Conservation (phyloP, 2,797 vertebrate species). For the Rhinophrynus dorsalis region DNA sequence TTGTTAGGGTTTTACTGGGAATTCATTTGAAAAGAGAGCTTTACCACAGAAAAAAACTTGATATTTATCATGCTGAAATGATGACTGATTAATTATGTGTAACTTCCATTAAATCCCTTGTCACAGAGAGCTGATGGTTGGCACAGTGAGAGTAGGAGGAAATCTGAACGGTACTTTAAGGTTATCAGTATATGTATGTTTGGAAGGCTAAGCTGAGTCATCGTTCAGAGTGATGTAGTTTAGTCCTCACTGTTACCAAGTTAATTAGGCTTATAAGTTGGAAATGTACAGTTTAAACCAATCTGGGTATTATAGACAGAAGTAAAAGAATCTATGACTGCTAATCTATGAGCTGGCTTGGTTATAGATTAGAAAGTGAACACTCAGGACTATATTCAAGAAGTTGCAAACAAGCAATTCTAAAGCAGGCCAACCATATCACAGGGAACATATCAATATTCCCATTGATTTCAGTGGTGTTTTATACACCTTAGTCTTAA, state of each 20-base stretch:
- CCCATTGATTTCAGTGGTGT: too few relatives aligned
- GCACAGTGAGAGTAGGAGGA: slow-evolving; percentile 10
- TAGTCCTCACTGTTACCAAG: slow-evolving; percentile 12
- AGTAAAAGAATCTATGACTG: not conserved
- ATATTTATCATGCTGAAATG: too few relatives aligned
- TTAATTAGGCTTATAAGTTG: slow-evolving; percentile 30
- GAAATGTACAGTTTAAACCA: slow-evolving; percentile 19
- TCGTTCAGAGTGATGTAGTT: slow-evolving; percentile 27
- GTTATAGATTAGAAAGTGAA: slow-evolving; percentile 7
- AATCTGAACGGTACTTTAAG: slow-evolving; percentile 22
- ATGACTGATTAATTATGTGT: too few relatives aligned
- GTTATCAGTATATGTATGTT: slow-evolving; percentile 21
- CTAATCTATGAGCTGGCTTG: too few relatives aligned
- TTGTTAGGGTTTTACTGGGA: too few relatives aligned
- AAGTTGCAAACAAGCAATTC: too few relatives aligned
- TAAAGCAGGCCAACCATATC: too few relatives aligned
- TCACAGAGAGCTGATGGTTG: not conserved
- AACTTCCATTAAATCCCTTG: too few relatives aligned
- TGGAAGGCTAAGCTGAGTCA: slow-evolving; percentile 31
- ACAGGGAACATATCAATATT: too few relatives aligned
- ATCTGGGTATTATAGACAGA: slow-evolving; percentile 18
- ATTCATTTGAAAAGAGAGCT: too few relatives aligned
- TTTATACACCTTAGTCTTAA: too few relatives aligned
- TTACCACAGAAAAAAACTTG: too few relatives aligned
- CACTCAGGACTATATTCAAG: not conserved